Evolutionary conservation across 2,888 invertebrate species (phyloP).

Genomic region (Salpingus planirostris): DNA sequence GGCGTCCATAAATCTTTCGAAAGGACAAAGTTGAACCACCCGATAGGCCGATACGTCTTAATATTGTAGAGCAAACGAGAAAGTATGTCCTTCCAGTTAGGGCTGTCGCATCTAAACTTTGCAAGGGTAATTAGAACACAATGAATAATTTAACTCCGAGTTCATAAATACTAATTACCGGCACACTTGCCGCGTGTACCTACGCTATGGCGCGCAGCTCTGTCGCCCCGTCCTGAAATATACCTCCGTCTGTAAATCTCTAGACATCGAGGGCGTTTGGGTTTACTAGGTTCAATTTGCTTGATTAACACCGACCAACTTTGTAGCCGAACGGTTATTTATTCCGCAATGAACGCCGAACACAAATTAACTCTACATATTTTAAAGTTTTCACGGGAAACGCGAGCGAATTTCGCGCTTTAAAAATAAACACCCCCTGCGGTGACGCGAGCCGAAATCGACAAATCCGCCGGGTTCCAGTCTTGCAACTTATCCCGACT

Average conservation of each 20-base stretch:
- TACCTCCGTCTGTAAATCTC: constrained; percentile 8
- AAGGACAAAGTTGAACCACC: constrained; percentile 11
- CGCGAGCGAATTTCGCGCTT: too few species aligned
- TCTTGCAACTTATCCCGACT: too few species aligned
- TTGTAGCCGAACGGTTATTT: too few species aligned
- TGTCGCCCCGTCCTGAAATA: constrained; percentile 9
- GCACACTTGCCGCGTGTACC: constrained; percentile 14
- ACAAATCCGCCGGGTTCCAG: too few species aligned
- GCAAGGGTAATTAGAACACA: constrained; percentile 34
- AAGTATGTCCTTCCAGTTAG: constrained; percentile 18
- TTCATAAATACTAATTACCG: constrained; percentile 34
- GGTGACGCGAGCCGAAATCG: too few species aligned
- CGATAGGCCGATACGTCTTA: constrained; percentile 18
- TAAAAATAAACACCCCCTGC: too few species aligned
- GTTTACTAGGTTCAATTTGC: constrained; percentile 9
- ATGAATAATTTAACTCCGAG: constrained; percentile 33
- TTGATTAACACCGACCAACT: constrained; percentile 13
- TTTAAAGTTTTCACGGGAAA: too few species aligned
- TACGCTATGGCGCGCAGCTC: constrained; percentile 6
- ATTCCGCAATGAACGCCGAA: too few species aligned
- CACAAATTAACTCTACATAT: too few species aligned
- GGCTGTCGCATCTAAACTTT: constrained; percentile 22
- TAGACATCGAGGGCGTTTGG: constrained; percentile 8
- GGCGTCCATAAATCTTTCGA: constrained; percentile 10
- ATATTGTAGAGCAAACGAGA: constrained; percentile 19